These are phyloP conservation scores for Cryptoprocta ferox DNA, from an alignment of 2,797 vertebrate genomes.

Conservation along the genomic window DNA sequence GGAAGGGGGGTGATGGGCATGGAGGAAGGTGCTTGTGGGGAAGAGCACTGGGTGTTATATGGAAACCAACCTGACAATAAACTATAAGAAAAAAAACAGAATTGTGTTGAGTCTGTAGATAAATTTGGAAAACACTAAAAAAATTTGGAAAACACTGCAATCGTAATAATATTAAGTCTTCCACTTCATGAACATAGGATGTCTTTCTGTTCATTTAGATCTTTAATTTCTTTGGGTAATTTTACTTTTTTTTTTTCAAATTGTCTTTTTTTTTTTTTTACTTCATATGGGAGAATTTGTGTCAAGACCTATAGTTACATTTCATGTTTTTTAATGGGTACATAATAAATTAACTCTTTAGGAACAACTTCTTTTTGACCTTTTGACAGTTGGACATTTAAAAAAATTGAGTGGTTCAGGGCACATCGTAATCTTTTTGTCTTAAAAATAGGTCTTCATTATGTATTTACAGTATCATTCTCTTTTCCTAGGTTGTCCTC, in stretches of 20 bases:
- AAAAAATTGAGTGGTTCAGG: conserved; percentile 17
- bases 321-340: conserved; percentile 8
- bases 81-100: too few species aligned
- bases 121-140: neutral
- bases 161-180: conserved; percentile 2
- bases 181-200: neutral
- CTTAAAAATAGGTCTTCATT: conserved; percentile 45
- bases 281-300: neutral
- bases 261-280: neutral
- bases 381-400: conserved; percentile 16
- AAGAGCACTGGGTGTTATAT: too few species aligned
- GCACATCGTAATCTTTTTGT: neutral
- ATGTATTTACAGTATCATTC: conserved; percentile 26
- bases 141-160: neutral
- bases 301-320: neutral
- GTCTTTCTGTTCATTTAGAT: neutral
- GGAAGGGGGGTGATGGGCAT: too few species aligned
- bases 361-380: neutral
- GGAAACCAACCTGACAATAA: too few species aligned
- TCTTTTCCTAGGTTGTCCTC: conserved; percentile 88
- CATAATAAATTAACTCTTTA: conserved; percentile 4
- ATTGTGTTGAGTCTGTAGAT: conserved; percentile 12
- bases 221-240: conserved; percentile 29
- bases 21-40: too few species aligned
- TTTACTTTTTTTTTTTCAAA: neutral